phyloP scores from a whole-genome alignment of 92 coral and sea anemone genomes.

The Virgularia gustaviana region DNA sequence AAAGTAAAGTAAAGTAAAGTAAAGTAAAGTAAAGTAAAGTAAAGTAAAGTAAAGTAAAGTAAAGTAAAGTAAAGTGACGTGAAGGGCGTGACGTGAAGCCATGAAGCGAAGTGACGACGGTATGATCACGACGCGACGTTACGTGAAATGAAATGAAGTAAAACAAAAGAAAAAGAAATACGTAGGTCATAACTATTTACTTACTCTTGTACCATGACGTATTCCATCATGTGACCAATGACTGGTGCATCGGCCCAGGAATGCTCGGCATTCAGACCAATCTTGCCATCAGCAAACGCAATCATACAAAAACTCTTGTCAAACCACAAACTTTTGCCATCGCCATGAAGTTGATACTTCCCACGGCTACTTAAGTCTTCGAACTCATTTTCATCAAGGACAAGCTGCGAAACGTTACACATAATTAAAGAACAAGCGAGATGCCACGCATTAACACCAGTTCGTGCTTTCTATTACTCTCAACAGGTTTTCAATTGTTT shows the following conservation, averaged over 20 bases:
- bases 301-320: slow-evolving; percentile 84
- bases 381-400: slow-evolving; percentile 74
- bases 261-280: slow-evolving; percentile 89
- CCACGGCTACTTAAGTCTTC: slow-evolving; percentile 70
- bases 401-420: slow-evolving; percentile 60
- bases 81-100: neutral
- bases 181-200: slow-evolving; percentile 7
- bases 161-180: neutral
- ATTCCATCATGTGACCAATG: slow-evolving; percentile 86
- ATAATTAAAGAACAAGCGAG: neutral
- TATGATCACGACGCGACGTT: too few relatives aligned
- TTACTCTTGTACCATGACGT: slow-evolving; percentile 80
- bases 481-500: too few relatives aligned
- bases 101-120: too few relatives aligned
- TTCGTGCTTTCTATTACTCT: too few relatives aligned
- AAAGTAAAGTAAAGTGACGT: neutral
- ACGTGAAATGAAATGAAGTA: too few relatives aligned
- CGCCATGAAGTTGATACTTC: slow-evolving; percentile 89
- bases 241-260: slow-evolving; percentile 98
- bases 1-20: too few relatives aligned
- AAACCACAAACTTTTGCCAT: slow-evolving; percentile 91
- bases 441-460: too few relatives aligned
- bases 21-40: too few relatives aligned
- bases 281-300: slow-evolving; percentile 85
- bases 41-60: too few relatives aligned